phyloP scores from a whole-genome alignment of 2,888 invertebrate genomes.

The Theodoxus fluviatilis region DNA sequence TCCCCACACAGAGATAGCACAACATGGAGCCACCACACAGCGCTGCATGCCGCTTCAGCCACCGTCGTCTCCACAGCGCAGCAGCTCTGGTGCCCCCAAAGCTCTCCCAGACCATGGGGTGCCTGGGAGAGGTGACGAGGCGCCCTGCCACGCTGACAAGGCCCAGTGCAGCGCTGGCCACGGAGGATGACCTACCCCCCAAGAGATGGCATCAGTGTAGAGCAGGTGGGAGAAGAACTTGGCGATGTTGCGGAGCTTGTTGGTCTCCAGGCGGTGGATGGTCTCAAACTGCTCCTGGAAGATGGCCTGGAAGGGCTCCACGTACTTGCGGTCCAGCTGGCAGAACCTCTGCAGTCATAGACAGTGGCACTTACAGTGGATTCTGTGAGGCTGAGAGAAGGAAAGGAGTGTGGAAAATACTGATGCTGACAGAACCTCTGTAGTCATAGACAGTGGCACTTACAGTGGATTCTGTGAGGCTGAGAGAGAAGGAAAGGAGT shows the following conservation, averaged over 20 bases:
- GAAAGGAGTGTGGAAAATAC: neutral
- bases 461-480: no score
- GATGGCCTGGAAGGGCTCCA: constrained; percentile 91
- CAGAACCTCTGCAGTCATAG: constrained; percentile 77
- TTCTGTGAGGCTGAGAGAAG: neutral
- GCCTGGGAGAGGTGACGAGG: neutral
- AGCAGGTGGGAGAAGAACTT: constrained; percentile 96
- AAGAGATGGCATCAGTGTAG: constrained; percentile 94
- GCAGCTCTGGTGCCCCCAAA: neutral
- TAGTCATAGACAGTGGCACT: no score
- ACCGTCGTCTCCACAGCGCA: no score
- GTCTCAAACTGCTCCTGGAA: constrained; percentile 95
- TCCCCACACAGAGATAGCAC: no score
- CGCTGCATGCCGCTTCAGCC: no score
- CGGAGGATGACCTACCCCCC: constrained; percentile 72
- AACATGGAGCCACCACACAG: no score
- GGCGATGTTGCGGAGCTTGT: constrained; percentile 92
- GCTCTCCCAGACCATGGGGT: neutral
- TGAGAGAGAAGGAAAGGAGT: no score
- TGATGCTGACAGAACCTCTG: no score
- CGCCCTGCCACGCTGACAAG: neutral
- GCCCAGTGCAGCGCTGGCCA: neutral
- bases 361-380: neutral
- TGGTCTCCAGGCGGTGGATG: constrained; percentile 89
- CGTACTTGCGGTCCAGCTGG: constrained; percentile 89